These are phyloP conservation scores for Mylabris sibirica DNA, from an alignment of 2,888 invertebrate genomes.

Conservation along the genomic window DNA sequence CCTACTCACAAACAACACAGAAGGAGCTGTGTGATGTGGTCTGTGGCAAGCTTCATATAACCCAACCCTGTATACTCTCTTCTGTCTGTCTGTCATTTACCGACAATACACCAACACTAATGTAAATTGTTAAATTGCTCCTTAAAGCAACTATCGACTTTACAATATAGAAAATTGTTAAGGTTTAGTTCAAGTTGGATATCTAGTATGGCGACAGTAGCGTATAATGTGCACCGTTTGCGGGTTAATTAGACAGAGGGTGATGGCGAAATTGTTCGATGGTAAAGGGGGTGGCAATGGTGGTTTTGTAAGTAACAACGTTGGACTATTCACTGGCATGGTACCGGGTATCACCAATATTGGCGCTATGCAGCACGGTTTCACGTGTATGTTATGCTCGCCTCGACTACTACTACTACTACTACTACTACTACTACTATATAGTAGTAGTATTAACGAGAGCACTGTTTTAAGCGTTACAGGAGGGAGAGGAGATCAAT, in stretches of 20 bases:
- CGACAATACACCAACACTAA: slow-evolving; percentile 20
- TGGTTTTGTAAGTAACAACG: slow-evolving; percentile 19
- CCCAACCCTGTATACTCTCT: slow-evolving; percentile 45
- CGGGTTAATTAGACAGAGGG: slow-evolving; percentile 58
- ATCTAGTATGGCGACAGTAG: slow-evolving; percentile 47
- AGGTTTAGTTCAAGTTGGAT: slow-evolving; percentile 12
- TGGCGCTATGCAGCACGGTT: slow-evolving; percentile 58
- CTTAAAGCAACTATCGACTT: not conserved
- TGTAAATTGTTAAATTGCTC: not conserved
- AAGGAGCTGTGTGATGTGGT: slow-evolving; percentile 59
- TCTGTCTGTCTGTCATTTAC: slow-evolving; percentile 54
- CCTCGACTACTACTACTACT: slow-evolving; percentile 35
- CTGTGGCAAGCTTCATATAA: slow-evolving; percentile 58
- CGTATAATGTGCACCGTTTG: slow-evolving; percentile 59
- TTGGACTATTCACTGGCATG: slow-evolving; percentile 47
- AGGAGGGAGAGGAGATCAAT: slow-evolving; percentile 55
- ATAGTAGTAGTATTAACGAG: slow-evolving; percentile 44
- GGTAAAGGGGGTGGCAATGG: too few relatives aligned
- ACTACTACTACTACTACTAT: not conserved
- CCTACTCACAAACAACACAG: slow-evolving; percentile 52
- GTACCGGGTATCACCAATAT: slow-evolving; percentile 61
- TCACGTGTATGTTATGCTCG: slow-evolving; percentile 51
- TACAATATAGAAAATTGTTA: not conserved
- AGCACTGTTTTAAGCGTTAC: slow-evolving; percentile 47
- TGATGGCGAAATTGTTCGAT: slow-evolving; percentile 34